Conservation (phyloP, 2,113 vertebrate species). For the Indicator indicator region DNA sequence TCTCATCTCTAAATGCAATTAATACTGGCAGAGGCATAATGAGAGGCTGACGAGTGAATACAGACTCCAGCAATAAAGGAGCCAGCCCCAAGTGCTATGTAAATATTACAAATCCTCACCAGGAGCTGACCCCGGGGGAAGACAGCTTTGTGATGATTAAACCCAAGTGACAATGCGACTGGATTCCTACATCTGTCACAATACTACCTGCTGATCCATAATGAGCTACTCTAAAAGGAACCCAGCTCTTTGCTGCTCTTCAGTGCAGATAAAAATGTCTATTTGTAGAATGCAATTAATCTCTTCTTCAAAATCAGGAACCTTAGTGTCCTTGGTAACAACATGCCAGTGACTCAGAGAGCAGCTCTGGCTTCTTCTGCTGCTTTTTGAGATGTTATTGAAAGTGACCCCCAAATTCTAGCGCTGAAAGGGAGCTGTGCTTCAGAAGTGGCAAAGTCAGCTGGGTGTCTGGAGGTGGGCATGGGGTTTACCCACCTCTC, state of each 20-base stretch:
- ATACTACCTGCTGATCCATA: conserved; percentile 61
- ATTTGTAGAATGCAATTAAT: conserved; percentile 68
- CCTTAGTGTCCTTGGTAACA: conserved; percentile 71
- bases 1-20: conserved; percentile 70
- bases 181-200: conserved; percentile 63
- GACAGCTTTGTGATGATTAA: conserved; percentile 62
- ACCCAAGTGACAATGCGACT: conserved; percentile 34
- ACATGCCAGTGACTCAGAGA: conserved; percentile 61
- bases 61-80: conserved; percentile 43
- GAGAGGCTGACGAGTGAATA: conserved; percentile 62
- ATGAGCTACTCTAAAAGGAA: conserved; percentile 35
- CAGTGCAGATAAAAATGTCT: conserved; percentile 61
- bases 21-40: conserved; percentile 70
- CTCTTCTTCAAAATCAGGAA: conserved; percentile 65
- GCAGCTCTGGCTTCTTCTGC: background rate
- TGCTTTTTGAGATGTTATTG: background rate
- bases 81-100: conserved; percentile 56
- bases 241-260: conserved; percentile 32
- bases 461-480: background rate
- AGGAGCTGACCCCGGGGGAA: conserved; percentile 46
- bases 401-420: conserved; percentile 42
- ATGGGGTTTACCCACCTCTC: background rate
- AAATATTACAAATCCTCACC: conserved; percentile 63
- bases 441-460: background rate
- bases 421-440: background rate